phyloP scores from a whole-genome alignment of 2,797 vertebrate genomes.

The Alectoris magna region DNA sequence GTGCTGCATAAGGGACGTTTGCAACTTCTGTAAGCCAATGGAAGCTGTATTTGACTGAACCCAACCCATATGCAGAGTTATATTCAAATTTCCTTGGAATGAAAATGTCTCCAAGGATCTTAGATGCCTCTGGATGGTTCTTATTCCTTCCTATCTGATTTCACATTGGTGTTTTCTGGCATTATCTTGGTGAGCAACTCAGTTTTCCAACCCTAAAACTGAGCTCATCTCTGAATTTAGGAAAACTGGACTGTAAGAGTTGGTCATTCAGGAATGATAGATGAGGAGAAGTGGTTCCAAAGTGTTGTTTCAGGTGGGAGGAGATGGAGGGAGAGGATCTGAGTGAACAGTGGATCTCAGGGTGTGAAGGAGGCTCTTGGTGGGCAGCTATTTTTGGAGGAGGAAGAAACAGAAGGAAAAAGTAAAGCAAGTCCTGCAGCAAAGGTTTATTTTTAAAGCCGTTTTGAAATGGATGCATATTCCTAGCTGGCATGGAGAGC shows the following conservation, averaged over 20 bases:
- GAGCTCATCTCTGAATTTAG: neutral
- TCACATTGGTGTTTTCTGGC: neutral
- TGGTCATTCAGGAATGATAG: accelerated
- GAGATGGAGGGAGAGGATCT: neutral
- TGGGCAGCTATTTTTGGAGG: neutral
- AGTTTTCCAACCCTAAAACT: neutral
- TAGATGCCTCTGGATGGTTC: neutral
- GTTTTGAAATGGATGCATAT: neutral
- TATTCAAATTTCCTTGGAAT: neutral
- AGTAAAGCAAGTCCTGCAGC: neutral
- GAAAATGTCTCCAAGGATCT: neutral
- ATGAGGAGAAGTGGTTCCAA: neutral
- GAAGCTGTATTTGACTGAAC: neutral
- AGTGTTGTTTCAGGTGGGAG: neutral
- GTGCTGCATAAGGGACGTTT: neutral
- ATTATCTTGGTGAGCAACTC: neutral
- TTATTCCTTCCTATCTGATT: neutral
- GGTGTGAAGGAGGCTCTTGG: neutral
- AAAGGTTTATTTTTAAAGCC: neutral
- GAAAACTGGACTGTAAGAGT: neutral
- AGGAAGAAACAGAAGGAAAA: neutral
- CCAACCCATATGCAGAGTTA: neutral
- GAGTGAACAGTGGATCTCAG: neutral
- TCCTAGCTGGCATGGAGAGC: neutral
- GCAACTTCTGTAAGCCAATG: accelerated